phyloP scores from a whole-genome alignment of 1,140 invertebrate genomes.

The Sitophilus oryzae region DNA sequence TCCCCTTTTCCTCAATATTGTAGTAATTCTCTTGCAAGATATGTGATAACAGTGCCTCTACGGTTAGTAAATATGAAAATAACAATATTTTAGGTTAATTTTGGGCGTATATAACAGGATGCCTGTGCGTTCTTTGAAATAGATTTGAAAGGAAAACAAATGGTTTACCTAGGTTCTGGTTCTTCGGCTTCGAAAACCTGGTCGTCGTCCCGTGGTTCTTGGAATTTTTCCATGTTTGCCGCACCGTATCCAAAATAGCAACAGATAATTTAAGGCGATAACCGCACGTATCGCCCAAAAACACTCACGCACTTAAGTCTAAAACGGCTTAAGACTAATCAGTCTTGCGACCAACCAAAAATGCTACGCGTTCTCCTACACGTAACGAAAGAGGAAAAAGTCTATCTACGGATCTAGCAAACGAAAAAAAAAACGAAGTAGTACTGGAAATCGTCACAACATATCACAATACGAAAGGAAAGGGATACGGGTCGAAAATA shows the following conservation, averaged over 20 bases:
- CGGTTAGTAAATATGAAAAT: too few relatives aligned
- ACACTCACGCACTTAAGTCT: slow-evolving; percentile 21
- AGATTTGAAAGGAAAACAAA: too few relatives aligned
- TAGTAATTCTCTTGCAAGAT: too few relatives aligned
- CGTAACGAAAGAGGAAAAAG: neutral
- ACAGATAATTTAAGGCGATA: neutral
- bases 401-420: neutral
- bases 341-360: slow-evolving; percentile 25
- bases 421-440: slow-evolving; percentile 11
- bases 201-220: slow-evolving; percentile 36
- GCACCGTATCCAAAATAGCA: slow-evolving; percentile 10
- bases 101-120: too few relatives aligned
- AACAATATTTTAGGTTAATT: too few relatives aligned
- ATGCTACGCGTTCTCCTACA: neutral
- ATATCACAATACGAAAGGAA: slow-evolving; percentile 17
- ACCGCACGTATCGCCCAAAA: slow-evolving; percentile 7
- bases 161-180: slow-evolving; percentile 35
- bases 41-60: too few relatives aligned
- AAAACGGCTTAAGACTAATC: slow-evolving; percentile 31
- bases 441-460: slow-evolving; percentile 24
- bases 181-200: slow-evolving; percentile 38
- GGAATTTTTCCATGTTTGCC: slow-evolving; percentile 37
- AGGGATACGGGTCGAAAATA: slow-evolving; percentile 6
- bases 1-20: too few relatives aligned
- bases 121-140: too few relatives aligned